Evolutionary conservation across 2,888 invertebrate genomes (phyloP), one percentile per base, ranked within the genome.

Genomic region (Mayetiola destructor): DNA sequence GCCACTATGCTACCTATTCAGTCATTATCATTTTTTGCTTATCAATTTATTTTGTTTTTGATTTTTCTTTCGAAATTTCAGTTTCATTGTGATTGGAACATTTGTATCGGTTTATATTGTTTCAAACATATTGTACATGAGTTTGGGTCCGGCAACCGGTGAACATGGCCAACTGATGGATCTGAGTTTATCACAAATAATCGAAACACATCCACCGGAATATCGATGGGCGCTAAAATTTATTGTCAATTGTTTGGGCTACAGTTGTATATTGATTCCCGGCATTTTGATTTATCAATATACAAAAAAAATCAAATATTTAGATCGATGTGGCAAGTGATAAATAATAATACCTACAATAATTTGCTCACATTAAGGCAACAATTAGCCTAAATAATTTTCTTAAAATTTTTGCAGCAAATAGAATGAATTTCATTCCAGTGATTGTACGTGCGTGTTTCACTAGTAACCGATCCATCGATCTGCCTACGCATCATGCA

Each of bases 211-310:
- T 37, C 72, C 74, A 6, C 70, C 73, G 55, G 76, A 79, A 58
- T 81, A 81, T 63, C 76, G 75, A 59, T 90, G 94, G 94, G 66
- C 89, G 18, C 75, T 88, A 62, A 81, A 85, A 61, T 75, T 94
- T 39, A 66, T 81, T 39, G 75, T 88, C 23, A 95, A 95, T 73
- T 75, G 91, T 57, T 76, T 89, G 18, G 92, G 93, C 14, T 96
- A 95, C 70, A 80, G 84, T 3, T 88, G 90, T n/a, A 77, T 96
- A 58, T 77, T 94, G 67, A 71, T 93, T 59, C 94, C 95, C 1
- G 89, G 89, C 54, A 85, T 81, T 67, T 72, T 93, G 18, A 77
- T 92, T 57, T 88, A 87, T 68, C 84, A 84, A 69, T 92, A 90
- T 72, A 78, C 90, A 23, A 79, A 81, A 61, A 80, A 78, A 66